These are phyloP conservation scores for Malurus elegans DNA, from an alignment of 2,113 vertebrate species.

Conservation along the genomic window DNA sequence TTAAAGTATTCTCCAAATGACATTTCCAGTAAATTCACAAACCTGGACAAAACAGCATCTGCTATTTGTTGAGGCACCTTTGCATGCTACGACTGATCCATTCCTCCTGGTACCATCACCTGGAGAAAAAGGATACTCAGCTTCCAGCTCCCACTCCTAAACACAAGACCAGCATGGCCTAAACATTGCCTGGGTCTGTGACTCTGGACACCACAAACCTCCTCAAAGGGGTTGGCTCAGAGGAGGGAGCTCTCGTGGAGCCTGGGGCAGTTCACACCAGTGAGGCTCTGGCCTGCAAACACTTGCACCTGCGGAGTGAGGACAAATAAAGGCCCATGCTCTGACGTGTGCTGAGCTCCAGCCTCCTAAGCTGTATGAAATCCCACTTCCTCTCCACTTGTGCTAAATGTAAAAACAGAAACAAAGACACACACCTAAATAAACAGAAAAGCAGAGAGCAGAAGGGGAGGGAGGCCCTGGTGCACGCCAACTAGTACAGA, in stretches of 20 bases:
- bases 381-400: conserved; percentile 68
- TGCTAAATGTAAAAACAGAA: conserved; percentile 66
- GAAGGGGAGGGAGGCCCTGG: conserved; percentile 35
- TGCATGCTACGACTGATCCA: rapidly evolving
- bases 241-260: not conserved
- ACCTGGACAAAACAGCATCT: not conserved
- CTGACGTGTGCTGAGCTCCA: conserved; percentile 1
- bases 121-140: not conserved
- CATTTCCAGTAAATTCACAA: not conserved
- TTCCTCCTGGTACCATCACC: not conserved
- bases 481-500: conserved; percentile 34
- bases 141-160: not conserved
- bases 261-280: not conserved
- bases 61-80: not conserved
- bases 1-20: not conserved
- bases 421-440: conserved; percentile 67
- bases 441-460: conserved; percentile 55
- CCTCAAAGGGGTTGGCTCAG: not conserved
- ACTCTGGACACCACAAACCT: not conserved
- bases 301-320: not conserved
- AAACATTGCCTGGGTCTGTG: not conserved
- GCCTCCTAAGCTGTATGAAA: conserved; percentile 22
- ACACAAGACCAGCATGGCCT: not conserved
- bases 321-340: not conserved
- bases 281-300: not conserved